Evolutionary conservation across 37 sponge, comb jelly and placozoan genomes (phyloP).

Genomic region (Amphimedon queenslandica): DNA sequence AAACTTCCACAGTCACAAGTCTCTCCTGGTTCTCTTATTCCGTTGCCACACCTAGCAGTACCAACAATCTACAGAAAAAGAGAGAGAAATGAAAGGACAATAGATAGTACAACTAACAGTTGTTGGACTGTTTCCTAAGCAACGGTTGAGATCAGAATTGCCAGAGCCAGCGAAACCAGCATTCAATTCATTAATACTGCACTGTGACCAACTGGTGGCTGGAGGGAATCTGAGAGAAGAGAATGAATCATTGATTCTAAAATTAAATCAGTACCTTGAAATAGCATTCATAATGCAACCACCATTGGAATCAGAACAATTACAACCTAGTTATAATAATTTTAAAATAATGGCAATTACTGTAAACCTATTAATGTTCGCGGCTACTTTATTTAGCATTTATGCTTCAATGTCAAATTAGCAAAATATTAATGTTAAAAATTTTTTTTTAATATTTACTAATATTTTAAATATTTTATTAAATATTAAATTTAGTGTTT

Average conservation of each 20-base stretch:
- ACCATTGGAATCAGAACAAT: not conserved
- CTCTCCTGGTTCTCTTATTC: conserved; percentile 66
- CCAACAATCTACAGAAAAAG: conserved; percentile 19
- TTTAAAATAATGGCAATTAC: not conserved
- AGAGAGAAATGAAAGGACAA: not conserved
- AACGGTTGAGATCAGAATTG: too few relatives aligned
- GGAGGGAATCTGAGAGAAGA: conserved; percentile 8
- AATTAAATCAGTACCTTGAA: not conserved
- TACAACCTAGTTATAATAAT: conserved; percentile 6
- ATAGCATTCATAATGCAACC: not conserved
- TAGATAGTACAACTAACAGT: not conserved
- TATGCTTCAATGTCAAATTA: too few relatives aligned
- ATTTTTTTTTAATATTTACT: too few relatives aligned
- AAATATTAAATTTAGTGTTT: too few relatives aligned
- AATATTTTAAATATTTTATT: too few relatives aligned
- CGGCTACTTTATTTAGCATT: too few relatives aligned
- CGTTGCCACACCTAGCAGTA: conserved; percentile 75
- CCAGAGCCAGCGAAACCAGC: not conserved
- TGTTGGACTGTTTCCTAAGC: not conserved
- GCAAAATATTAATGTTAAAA: too few relatives aligned
- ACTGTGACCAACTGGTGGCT: conserved; percentile 6
- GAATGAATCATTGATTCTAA: not conserved
- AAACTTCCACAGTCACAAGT: conserved; percentile 76
- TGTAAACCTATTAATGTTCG: too few relatives aligned
- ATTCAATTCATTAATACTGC: conserved; percentile 11